Base-by-base conservation (phyloP, 2,113 vertebrate species). In the Rutilus rutilus region DNA sequence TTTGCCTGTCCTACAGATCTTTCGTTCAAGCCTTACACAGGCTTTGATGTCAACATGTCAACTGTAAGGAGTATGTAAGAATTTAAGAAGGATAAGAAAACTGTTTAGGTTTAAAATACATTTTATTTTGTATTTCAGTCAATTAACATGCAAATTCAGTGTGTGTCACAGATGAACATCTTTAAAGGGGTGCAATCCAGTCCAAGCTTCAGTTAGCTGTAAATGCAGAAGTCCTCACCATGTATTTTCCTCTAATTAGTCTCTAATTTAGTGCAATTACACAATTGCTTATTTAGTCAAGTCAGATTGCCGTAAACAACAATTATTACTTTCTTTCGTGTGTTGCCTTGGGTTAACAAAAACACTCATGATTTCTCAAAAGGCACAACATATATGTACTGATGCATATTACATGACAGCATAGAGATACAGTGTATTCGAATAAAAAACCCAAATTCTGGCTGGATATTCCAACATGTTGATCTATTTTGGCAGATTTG, bases 41-140 rank as follows among this genome's bases (percentile, higher is more conserved):
- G 33, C 86, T 87, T 90, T 91, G 85, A 88, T 85, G 62, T 81
- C 73, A 87, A 59, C 36, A 78, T 64, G 52, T 82, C 85, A 86
- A 67, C 75, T 30, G 62, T 86, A 86, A 81, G 21, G 84, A 79
- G 47, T 33, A 12, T 12, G 4, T 11, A n/a, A 45, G 9, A 45
- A 60, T 73, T 50, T 47, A 71, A 69, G 42, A 78, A 57, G 27
- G 52, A 64, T 54, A 78, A 42, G 19, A 33, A 59, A 25, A 76
- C 6, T 33, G 30, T 83, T 76, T 65, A n/a, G 71, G 42, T 42
- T 71, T 14, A 65, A 23, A 75, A 21, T 50, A 57, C 23, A 78
- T 33, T 6, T 23, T 12, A 76, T 19, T 67, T 19, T 59, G 50
- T 5, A 27, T 78, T 21, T 73, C 60, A 52, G 36, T 39, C 5